Evolutionary conservation across 2,797 vertebrate genomes (phyloP).

Genomic region (Sparus aurata): DNA sequence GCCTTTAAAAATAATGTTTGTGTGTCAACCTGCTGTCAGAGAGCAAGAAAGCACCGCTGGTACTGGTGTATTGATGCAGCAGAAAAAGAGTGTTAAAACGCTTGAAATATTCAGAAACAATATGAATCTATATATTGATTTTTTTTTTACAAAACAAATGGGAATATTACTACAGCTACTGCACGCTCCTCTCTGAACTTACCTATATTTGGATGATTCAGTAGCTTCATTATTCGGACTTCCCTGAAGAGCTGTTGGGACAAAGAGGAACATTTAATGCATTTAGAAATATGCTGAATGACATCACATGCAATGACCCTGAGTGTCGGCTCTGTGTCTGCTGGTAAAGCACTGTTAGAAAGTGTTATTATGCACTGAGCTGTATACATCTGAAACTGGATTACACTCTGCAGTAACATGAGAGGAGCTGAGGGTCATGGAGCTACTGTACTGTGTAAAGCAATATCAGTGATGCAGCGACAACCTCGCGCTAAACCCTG

Average conservation of each 20-base stretch:
- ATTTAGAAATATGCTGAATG: slow-evolving; percentile 14
- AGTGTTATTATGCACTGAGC: slow-evolving; percentile 25
- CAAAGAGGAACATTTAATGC: slow-evolving; percentile 62
- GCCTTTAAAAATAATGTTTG: too few relatives aligned
- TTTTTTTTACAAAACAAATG: too few relatives aligned
- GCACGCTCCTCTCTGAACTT: slow-evolving; percentile 64
- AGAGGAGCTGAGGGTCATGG: slow-evolving; percentile 42
- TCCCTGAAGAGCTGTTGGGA: slow-evolving; percentile 94
- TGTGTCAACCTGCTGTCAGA: too few relatives aligned
- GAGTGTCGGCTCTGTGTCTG: slow-evolving; percentile 1
- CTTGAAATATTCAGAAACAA: too few relatives aligned
- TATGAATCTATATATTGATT: too few relatives aligned
- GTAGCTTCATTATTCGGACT: slow-evolving; percentile 97
- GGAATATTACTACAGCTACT: neutral
- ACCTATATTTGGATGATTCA: slow-evolving; percentile 98
- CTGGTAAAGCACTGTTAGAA: slow-evolving; percentile 20
- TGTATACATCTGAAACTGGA: slow-evolving; percentile 31
- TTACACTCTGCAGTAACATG: slow-evolving; percentile 37
- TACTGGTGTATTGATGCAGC: too few relatives aligned
- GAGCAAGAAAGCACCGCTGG: too few relatives aligned
- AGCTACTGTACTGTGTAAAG: slow-evolving; percentile 47
- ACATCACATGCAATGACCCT: slow-evolving; percentile 24
- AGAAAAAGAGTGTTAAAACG: too few relatives aligned
- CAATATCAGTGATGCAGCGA: slow-evolving; percentile 43
- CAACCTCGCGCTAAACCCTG: slow-evolving; percentile 44